phyloP scores from a whole-genome alignment of 2,888 invertebrate genomes.

The Eurois occulta region DNA sequence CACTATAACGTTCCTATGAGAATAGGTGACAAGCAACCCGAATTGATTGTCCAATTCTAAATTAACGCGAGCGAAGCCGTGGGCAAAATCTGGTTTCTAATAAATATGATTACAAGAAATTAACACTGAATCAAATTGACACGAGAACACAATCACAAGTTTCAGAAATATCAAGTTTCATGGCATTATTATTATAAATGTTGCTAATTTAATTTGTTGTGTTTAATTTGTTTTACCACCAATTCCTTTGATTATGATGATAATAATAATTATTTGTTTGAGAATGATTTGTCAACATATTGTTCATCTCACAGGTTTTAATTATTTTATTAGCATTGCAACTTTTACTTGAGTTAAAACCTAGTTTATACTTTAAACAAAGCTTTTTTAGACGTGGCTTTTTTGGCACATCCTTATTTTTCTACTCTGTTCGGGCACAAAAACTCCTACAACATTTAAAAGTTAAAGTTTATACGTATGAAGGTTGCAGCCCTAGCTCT shows the following conservation, averaged over 20 bases:
- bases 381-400: not conserved
- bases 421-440: not conserved
- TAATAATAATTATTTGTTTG: not conserved
- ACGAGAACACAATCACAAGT: constrained; percentile 24
- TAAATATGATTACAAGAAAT: constrained; percentile 33
- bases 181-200: constrained; percentile 25
- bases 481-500: constrained; percentile 68
- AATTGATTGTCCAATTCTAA: too few relatives aligned
- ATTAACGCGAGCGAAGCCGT: too few relatives aligned
- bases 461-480: not conserved
- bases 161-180: not conserved
- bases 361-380: not conserved
- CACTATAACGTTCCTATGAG: too few relatives aligned
- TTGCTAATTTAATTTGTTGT: constrained; percentile 13
- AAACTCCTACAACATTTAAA: not conserved
- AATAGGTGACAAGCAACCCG: too few relatives aligned
- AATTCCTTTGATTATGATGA: not conserved
- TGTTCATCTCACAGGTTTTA: not conserved
- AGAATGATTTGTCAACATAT: not conserved
- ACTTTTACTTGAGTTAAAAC: not conserved
- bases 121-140: constrained; percentile 37
- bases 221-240: not conserved
- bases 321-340: not conserved
- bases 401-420: not conserved
- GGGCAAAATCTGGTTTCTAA: too few relatives aligned